Evolutionary conservation across 1,140 invertebrate species (phyloP).

Genomic region (Atta cephalotes): DNA sequence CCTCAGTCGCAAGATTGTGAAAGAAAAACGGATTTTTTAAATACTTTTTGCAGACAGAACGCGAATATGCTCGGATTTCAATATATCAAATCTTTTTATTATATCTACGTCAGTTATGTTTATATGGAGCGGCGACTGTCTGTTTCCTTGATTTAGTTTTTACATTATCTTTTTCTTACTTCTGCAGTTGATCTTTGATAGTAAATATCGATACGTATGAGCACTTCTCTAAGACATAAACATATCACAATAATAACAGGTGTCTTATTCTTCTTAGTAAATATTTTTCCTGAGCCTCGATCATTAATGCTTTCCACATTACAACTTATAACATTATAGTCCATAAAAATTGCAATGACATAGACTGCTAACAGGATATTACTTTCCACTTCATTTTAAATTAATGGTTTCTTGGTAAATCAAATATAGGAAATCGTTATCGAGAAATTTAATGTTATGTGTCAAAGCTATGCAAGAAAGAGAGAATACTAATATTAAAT

Average conservation of each 20-base stretch:
- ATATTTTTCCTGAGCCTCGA: background rate
- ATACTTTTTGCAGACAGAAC: background rate
- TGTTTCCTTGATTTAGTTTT: constrained; percentile 57
- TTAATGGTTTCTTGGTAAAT: constrained; percentile 23
- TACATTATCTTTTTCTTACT: constrained; percentile 12
- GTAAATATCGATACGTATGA: background rate
- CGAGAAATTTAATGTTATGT: constrained; percentile 28
- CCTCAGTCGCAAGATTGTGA: constrained; percentile 36
- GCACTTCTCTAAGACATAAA: background rate
- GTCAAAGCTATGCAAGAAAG: background rate
- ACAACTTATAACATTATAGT: background rate
- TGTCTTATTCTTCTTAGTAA: background rate
- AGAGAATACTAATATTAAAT: constrained; percentile 11
- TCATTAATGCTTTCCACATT: background rate
- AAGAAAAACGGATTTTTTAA: constrained; percentile 49
- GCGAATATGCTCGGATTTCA: constrained; percentile 51
- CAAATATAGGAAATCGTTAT: constrained; percentile 22
- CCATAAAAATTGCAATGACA: constrained; percentile 19
- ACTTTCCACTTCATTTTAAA: constrained; percentile 22
- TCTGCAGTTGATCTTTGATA: constrained; percentile 40
- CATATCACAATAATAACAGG: constrained; percentile 38
- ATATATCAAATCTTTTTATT: constrained; percentile 49
- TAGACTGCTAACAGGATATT: constrained; percentile 6
- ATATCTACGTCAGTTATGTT: constrained; percentile 13
- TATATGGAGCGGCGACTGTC: constrained; percentile 20